These are phyloP conservation scores for Pseudochromis fuscus DNA, from an alignment of 2,797 vertebrate genomes.

Conservation along the genomic window DNA sequence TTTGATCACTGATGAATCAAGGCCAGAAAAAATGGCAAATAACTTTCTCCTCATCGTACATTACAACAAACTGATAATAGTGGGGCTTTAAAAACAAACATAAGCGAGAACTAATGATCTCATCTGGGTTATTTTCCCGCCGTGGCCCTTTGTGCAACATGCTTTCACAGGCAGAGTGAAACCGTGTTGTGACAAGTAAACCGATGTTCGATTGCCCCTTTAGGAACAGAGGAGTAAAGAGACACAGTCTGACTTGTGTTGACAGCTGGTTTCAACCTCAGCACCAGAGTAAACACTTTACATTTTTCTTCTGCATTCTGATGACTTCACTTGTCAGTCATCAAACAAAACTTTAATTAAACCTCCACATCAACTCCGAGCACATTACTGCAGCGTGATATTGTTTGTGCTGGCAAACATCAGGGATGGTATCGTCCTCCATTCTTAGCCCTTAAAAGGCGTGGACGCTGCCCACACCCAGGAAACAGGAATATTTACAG, in stretches of 20 bases:
- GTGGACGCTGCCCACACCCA: slow-evolving; percentile 22
- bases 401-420: slow-evolving; percentile 43
- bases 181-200: neutral
- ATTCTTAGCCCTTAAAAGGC: slow-evolving; percentile 59
- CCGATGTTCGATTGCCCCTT: neutral
- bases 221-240: slow-evolving; percentile 15
- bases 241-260: slow-evolving; percentile 4
- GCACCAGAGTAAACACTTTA: neutral
- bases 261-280: slow-evolving; percentile 20
- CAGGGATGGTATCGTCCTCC: slow-evolving; percentile 11
- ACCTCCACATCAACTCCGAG: slow-evolving; percentile 18
- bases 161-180: neutral
- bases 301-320: slow-evolving; percentile 4
- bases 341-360: slow-evolving; percentile 15
- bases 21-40: too few species aligned
- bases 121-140: neutral
- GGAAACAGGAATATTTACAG: slow-evolving; percentile 60
- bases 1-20: neutral
- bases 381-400: neutral
- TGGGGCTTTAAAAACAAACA: neutral
- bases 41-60: neutral
- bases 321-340: slow-evolving; percentile 32
- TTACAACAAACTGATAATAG: neutral
- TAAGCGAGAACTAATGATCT: neutral
- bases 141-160: neutral